A percentile compares a stretch with the other conserved stretches of the same genome.
Conservation (phyloP, 2,113 vertebrate species). For the Ginglymostoma cirratum region DNA sequence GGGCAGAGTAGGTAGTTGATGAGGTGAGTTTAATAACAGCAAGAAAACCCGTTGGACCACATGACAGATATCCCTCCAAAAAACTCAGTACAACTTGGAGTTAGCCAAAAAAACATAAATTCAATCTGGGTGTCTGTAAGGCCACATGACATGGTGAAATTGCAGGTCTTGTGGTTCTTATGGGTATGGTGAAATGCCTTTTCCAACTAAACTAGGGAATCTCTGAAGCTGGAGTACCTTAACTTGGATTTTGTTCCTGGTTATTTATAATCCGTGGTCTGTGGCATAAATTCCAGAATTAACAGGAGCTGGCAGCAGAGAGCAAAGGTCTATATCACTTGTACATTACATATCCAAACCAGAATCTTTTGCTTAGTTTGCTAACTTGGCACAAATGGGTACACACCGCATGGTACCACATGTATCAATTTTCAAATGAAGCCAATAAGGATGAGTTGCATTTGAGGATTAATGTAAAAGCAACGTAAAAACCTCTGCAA, state of each 20-base stretch:
- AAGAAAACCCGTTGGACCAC: too few relatives aligned
- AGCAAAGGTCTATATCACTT: background rate
- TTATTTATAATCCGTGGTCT: background rate
- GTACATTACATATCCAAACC: background rate
- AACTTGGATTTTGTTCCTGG: background rate
- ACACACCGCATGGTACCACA: background rate
- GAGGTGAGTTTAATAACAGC: too few relatives aligned
- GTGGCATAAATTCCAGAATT: background rate
- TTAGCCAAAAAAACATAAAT: too few relatives aligned
- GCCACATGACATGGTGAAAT: background rate
- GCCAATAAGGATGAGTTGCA: background rate
- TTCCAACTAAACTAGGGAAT: background rate
- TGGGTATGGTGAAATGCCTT: background rate
- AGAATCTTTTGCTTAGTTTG: background rate
- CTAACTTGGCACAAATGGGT: background rate
- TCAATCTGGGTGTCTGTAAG: background rate
- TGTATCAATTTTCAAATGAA: background rate
- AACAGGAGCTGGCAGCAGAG: background rate
- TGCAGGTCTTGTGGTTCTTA: background rate
- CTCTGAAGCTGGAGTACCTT: background rate
- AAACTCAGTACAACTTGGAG: too few relatives aligned
- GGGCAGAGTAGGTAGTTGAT: too few relatives aligned
- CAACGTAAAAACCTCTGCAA: background rate
- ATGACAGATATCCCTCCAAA: too few relatives aligned
- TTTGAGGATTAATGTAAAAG: background rate